Base-by-base conservation (phyloP, 1,140 invertebrate species). In the Dreissena rostriformis region DNA sequence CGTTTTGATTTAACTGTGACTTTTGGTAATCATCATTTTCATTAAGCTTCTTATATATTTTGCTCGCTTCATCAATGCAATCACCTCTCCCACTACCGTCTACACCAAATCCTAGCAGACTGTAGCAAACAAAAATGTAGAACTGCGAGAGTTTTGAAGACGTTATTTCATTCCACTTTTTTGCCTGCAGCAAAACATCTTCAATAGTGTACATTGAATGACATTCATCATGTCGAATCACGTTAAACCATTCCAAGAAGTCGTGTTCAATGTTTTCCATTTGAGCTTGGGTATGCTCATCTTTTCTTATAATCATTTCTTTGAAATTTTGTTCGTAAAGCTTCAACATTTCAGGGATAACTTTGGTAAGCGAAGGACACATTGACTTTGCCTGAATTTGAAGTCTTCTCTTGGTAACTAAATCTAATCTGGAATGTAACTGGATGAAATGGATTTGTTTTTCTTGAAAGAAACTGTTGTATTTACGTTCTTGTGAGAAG, bases 251-350 rank as follows among this genome's bases (percentile, higher is more conserved):
- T 76, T 86, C 86, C 17, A 51, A 76, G 52, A 76, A 86, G 22
- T 87, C 86, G 8, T 63, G 63, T 66, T 88, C 86, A 8, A 82
- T 39, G 8, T 39, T 53, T 28, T 53, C 81, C 19, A 73, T 65
- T 68, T 76, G 83, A 26, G 72, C 71, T 57, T 72, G 22, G 39
- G n/a, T 65, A 49, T 17, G 8, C 24, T 26, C 66, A 65, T 17
- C 55, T 68, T 12, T 51, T 29, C 49, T 68, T 17, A 19, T 77
- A 4, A 61, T 61, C 39, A 8, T 65, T 53, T 84, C 65, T n/a
- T 61, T 76, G 61, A 88, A 86, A 55, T 82, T 88, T 39, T 80
- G 66, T 55, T 88, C 84, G 51, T 86, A 88, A 6, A 80, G 57
- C 6, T 73, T 19, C 52, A 88, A 57, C 0, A 86, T 86, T 39